These are phyloP conservation scores for Acrobasis suavella DNA, from an alignment of 2,888 invertebrate genomes.

Conservation along the genomic window DNA sequence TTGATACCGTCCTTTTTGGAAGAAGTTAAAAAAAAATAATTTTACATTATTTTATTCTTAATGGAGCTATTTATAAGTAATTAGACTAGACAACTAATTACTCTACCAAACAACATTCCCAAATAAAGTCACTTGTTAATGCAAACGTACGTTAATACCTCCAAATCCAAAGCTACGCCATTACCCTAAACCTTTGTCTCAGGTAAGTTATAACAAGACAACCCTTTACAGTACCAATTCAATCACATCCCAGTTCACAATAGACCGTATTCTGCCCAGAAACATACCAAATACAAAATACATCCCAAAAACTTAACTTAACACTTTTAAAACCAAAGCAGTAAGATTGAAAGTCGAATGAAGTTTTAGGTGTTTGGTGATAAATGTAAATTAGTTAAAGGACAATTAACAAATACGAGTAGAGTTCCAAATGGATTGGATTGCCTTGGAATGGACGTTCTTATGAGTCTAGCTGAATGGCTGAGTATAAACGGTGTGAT, in stretches of 20 bases:
- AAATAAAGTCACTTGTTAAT: slow-evolving; percentile 1
- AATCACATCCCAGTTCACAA: slow-evolving; percentile 19
- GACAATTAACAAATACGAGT: slow-evolving; percentile 71
- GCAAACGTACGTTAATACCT: slow-evolving; percentile 9
- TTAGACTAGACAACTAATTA: background rate
- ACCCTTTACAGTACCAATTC: slow-evolving; percentile 20
- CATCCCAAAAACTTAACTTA: background rate
- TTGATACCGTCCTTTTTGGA: too few species aligned
- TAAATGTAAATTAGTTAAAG: slow-evolving; percentile 39
- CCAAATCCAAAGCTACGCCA: background rate
- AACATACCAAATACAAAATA: background rate
- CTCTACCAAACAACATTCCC: background rate
- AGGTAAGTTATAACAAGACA: slow-evolving; percentile 7
- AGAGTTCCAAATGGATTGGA: slow-evolving; percentile 78
- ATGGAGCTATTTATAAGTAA: too few species aligned
- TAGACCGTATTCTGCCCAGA: slow-evolving; percentile 19
- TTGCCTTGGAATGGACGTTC: slow-evolving; percentile 63
- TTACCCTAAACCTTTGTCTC: slow-evolving; percentile 11
- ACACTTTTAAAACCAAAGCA: background rate
- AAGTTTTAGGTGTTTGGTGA: slow-evolving; percentile 3
- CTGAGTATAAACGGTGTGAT: slow-evolving; percentile 18
- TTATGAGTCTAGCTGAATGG: slow-evolving; percentile 37
- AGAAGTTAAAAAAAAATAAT: too few species aligned
- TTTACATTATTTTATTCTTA: too few species aligned
- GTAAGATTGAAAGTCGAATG: slow-evolving; percentile 8